Base-by-base conservation (phyloP, 2,888 invertebrate species). In the Metacarcinus magister region DNA sequence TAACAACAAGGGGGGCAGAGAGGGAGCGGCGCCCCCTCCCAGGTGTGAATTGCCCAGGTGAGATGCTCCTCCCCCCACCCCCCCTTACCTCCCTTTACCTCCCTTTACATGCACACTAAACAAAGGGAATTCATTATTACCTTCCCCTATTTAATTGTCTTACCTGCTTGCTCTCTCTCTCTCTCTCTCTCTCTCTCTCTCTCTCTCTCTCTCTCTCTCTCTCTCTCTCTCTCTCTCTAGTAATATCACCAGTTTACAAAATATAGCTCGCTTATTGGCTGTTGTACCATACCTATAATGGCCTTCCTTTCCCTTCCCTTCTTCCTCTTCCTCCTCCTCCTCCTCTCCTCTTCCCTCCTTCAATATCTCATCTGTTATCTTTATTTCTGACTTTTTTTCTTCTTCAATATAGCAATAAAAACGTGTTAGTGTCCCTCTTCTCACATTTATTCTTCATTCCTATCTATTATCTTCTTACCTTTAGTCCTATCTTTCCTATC, bases 191-290 rank as follows among this genome's bases (percentile, higher is more conserved):
- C 82, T 82, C 82, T 82, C 82, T 82, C 82, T 82, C 82, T 82
- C 82, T 32, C 82, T 82, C 82, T 82, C 82, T 82, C 82, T 82
- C 82, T 82, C 82, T 82, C 82, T 82, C 82, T 82, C 82, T 82
- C 82, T 82, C 28, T 82, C 82, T 82, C 82, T 82, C 82, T 82
- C 82, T 82, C 82, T 82, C 82, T 82, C 82, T 67, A 32, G 32
- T 82, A 82, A 82, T 10, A 82, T 82, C 82, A 32, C 82, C 13
- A 8, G 82, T 8, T 82, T 82, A 82, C 75, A 13, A 82, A 32
- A 82, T 32, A 82, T 5, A 32, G 82, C 32, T 32, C 32, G 28
- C 82, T 82, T 82, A 82, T 82, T 82, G 82, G 82, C 82, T 10
- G 10, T 32, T 82, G 32, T 32, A 82, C 82, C 32, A 32, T 13